These are phyloP conservation scores for Morinoia aosen DNA, from an alignment of 2,888 invertebrate genomes.

Conservation along the genomic window DNA sequence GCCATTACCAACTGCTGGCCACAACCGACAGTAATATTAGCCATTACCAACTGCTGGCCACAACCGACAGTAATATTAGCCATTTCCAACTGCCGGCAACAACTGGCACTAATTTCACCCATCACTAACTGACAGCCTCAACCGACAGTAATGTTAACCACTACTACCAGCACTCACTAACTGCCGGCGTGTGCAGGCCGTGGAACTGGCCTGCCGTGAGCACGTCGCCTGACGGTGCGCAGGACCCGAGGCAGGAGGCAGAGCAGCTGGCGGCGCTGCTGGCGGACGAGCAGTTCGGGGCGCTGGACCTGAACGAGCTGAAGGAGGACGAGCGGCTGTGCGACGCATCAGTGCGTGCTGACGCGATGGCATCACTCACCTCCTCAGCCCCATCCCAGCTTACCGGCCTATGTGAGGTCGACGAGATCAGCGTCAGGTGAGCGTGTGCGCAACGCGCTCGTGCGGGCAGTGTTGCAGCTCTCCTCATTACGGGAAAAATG, in stretches of 20 bases:
- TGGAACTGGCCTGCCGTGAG: not conserved
- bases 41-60: not conserved
- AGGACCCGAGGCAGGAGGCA: not conserved
- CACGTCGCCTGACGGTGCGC: not conserved
- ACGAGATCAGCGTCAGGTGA: slow-evolving; percentile 42
- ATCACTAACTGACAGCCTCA: too few relatives aligned
- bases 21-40: not conserved
- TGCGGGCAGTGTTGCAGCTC: too few relatives aligned
- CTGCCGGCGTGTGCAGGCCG: not conserved
- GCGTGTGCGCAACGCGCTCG: not conserved
- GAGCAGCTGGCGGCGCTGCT: slow-evolving; percentile 20
- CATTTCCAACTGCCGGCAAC: not conserved
- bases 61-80: not conserved
- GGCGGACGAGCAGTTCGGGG: slow-evolving; percentile 43
- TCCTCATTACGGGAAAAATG: too few relatives aligned
- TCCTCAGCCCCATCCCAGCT: not conserved
- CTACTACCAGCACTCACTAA: too few relatives aligned
- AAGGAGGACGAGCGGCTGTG: slow-evolving; percentile 44
- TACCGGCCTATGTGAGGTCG: slow-evolving; percentile 25
- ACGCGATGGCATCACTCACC: not conserved
- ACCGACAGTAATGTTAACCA: too few relatives aligned
- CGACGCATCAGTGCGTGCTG: not conserved
- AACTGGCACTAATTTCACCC: too few relatives aligned
- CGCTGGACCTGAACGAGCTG: not conserved
- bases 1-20: too few relatives aligned